Base-by-base conservation (phyloP, 2,113 vertebrate species). In the Ploceus nigricollis region DNA sequence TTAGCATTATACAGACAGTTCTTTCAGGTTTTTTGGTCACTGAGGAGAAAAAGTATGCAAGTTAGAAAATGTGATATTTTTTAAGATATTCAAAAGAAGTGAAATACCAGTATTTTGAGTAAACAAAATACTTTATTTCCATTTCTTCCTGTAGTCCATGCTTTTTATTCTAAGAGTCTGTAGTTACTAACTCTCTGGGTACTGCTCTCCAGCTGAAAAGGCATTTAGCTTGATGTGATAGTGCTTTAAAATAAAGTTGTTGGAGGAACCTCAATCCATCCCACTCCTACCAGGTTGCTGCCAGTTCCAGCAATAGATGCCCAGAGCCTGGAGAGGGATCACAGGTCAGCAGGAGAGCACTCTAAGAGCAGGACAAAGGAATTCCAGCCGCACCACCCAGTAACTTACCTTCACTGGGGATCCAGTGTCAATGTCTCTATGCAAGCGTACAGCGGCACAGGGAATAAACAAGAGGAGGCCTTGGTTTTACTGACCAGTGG, bases 401-500 rank as follows among this genome's bases (percentile, higher is more conserved):
- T 17, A 66, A 60, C 16, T 48, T 1, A 15, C 15, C 35, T n/a
- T 68, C 35, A 10, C 16, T 68, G 35, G 35, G 27, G 68, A 23
- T 23, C 13, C 35, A 61, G 0, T 9, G 16, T 11, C 25, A 37
- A 44, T 25, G 27, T 10, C 47, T 37, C 13, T 3, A 11, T 22
- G 48, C 16, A 48, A 50, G 16, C 1, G 3, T 30, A 66, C 24
- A 50, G 13, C 4, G 4, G 21, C 14, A 14, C 0, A 1, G 18
- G 10, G 21, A 72, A 23, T 22, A 53, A 45, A 35, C 17, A 31
- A 45, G 40, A 30, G 18, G 21, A 48, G 14, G 10, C 3, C 2
- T 7, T 33, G 35, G 21, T 44, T 53, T 81, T 50, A 48, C 8
- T 44, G 54, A 13, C 25, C 40, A 69, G 9, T 7, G 15, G 21